Evolutionary conservation across 2,888 invertebrate species (phyloP), one percentile per base, ranked within the genome.

Genomic region (Sinopyrophorus schimmeli): DNA sequence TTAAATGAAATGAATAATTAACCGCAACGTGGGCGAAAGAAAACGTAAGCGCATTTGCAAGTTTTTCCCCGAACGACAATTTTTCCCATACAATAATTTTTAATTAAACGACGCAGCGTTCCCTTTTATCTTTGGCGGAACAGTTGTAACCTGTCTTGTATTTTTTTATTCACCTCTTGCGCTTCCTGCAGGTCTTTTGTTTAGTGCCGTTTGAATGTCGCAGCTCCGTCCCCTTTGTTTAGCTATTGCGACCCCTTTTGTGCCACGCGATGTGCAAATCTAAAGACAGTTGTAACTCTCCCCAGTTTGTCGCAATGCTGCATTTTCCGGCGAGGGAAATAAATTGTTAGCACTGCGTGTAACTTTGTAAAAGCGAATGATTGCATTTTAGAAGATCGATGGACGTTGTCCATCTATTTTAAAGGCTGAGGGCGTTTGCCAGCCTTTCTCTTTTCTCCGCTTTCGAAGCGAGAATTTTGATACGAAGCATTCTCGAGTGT

Each of bases 251-350:
- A 32, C 39, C 43, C 32, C 47, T 39, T 47, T 47, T 51, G 40
- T 44, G 44, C 46, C 52, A 52, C 47, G 47, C 52, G 52, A 52
- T 46, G 52, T 47, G 43, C 47, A 47, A 47, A 52, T 47, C 40
- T 47, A 52, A 52, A 47, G 52, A 52, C 47, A 43, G 52, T 52
- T 52, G 52, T 52, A 52, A 47, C 35, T 52, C 34, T 42, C 42
- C 34, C 48, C 10, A 39, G 47, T 52, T 52, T 52, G 52, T 52
- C 52, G 52, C 52, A 52, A 20, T 52, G 52, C 52, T 52, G 47
- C 47, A 52, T 40, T 46, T 46, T 18, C 21, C 34, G 28, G 49
- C 34, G 51, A 51, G 34, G 15, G 26, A 50, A 50, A 50, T 50
- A 50, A 50, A 50, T 50, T 50, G 50, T 23, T 41, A 43, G 39